These are phyloP conservation scores for Thyatira batis DNA, from an alignment of 2,888 invertebrate species.

Conservation along the genomic window DNA sequence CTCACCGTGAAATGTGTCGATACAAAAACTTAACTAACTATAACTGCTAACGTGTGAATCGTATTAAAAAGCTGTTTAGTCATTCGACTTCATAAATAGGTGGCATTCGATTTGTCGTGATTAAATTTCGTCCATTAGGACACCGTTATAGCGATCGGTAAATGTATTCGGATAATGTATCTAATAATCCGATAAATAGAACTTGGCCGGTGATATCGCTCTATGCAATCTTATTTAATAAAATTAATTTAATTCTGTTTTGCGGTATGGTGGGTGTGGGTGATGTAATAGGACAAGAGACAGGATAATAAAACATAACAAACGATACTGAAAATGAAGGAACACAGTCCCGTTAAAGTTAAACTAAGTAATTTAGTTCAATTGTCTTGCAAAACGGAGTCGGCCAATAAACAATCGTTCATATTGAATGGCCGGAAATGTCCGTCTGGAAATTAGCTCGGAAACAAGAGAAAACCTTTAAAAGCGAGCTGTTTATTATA, in stretches of 20 bases:
- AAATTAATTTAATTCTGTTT: conserved; percentile 28
- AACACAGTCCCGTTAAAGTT: conserved; percentile 55
- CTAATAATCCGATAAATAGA: conserved; percentile 72
- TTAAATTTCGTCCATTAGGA: conserved; percentile 80
- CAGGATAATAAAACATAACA: conserved; percentile 7
- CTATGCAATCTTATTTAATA: conserved; percentile 40
- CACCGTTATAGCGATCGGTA: conserved; percentile 70
- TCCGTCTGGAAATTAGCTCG: conserved; percentile 77
- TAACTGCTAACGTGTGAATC: conserved; percentile 82
- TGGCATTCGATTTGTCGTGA: conserved; percentile 82
- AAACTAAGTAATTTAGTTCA: conserved; percentile 68
- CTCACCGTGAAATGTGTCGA: conserved; percentile 80
- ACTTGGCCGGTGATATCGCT: conserved; percentile 58
- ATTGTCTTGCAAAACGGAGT: conserved; percentile 74
- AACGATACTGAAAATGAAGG: not conserved
- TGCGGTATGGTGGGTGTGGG: conserved; percentile 1
- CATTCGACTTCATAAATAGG: conserved; percentile 81
- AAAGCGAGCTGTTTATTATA: conserved; percentile 73
- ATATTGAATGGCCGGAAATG: conserved; percentile 82
- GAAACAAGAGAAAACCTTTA: conserved; percentile 80
- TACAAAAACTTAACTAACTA: conserved; percentile 81
- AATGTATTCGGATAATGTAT: conserved; percentile 67
- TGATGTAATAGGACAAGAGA: not conserved
- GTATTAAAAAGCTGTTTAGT: conserved; percentile 82
- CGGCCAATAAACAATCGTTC: conserved; percentile 79